A percentile compares a stretch with the other conserved stretches of the same genome.
These are phyloP conservation scores for Drosophila seclusa DNA, from an alignment of 2,888 invertebrate species.

Conservation along the genomic window DNA sequence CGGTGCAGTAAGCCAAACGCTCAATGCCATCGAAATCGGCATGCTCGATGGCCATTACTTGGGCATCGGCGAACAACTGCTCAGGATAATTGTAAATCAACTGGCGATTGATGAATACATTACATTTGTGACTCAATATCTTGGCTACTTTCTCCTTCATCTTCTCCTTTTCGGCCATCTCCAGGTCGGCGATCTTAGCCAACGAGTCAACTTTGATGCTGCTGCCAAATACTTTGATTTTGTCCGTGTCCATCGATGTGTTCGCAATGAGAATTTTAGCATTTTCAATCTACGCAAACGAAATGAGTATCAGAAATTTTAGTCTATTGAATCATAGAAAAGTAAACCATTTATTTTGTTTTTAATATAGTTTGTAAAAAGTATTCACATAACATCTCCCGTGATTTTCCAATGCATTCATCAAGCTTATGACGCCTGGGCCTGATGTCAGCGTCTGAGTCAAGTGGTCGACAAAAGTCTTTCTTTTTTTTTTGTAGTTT, in stretches of 20 bases:
- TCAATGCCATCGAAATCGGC: slow-evolving; percentile 99
- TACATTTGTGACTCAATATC: slow-evolving; percentile 96
- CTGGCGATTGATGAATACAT: slow-evolving; percentile 99
- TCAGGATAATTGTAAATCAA: slow-evolving; percentile 99
- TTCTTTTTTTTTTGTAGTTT: background rate
- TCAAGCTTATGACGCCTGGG: background rate
- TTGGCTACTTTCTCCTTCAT: slow-evolving; percentile 99
- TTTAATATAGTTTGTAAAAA: background rate
- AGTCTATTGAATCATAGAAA: background rate
- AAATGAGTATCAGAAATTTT: background rate
- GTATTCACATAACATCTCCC: background rate
- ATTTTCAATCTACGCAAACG: slow-evolving; percentile 89
- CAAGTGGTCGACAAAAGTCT: slow-evolving; percentile 6
- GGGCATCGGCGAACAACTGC: slow-evolving; percentile 98
- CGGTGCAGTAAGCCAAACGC: slow-evolving; percentile 97
- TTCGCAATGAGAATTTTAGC: slow-evolving; percentile 99
- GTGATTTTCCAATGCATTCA: background rate
- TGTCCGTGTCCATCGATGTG: slow-evolving; percentile 99
- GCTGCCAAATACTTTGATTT: slow-evolving; percentile 99
- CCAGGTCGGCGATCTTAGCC: slow-evolving; percentile 98
- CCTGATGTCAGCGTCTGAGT: slow-evolving; percentile 26
- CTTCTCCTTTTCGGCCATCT: slow-evolving; percentile 99
- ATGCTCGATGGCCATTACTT: slow-evolving; percentile 99
- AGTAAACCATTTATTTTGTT: background rate
- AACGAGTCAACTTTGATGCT: slow-evolving; percentile 96